Base-by-base conservation (phyloP, 2,888 invertebrate species). In the Lasioglossum vierecki region DNA sequence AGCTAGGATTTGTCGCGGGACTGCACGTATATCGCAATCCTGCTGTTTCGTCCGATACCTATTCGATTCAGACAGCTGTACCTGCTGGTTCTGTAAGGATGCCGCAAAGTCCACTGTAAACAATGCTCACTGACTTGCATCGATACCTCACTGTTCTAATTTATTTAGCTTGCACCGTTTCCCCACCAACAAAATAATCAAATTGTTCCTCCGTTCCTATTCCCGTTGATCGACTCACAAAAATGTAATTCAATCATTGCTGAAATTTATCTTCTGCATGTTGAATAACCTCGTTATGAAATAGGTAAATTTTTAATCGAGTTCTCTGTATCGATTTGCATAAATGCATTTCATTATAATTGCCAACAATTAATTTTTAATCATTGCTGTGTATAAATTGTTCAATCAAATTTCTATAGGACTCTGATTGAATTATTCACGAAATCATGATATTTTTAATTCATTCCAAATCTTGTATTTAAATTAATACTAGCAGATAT, bases 1-100 rank as follows among this genome's bases (percentile, higher is more conserved):
- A 82, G 86, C 82, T 39, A 77, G 84, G 84, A 85, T 86, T 85
- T 79, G 78, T 41, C 53, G 57, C 60, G 57, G 26, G 63, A 5
- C 63, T 57, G 53, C 44, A 66, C 41, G 60, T 66, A 77, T 73
- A 76, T 63, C 68, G 74, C 44, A 83, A 81, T 72, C 63, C 53
- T 60, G n/a, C 41, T 76, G 53, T n/a, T 74, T 35, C 79, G 57
- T 66, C 44, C 68, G 71, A 84, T 83, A 79, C n/a, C 57, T 53
- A 57, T 15, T 46, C 70, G 70, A 79, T 70, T 63, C 83, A 30
- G 72, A 66, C 81, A 63, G 66, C 70, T 63, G 68, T 41, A 74
- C 44, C 15, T n/a, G n/a, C 9, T 63, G 53, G 26, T 30, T 46
- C 35, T 30, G 35, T 44, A 35, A 30, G 8, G 30, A n/a, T 30